A percentile compares a stretch with the other conserved stretches of the same genome.
Conservation (phyloP, 2,888 invertebrate genomes). For the Scaeva pyrastri region DNA sequence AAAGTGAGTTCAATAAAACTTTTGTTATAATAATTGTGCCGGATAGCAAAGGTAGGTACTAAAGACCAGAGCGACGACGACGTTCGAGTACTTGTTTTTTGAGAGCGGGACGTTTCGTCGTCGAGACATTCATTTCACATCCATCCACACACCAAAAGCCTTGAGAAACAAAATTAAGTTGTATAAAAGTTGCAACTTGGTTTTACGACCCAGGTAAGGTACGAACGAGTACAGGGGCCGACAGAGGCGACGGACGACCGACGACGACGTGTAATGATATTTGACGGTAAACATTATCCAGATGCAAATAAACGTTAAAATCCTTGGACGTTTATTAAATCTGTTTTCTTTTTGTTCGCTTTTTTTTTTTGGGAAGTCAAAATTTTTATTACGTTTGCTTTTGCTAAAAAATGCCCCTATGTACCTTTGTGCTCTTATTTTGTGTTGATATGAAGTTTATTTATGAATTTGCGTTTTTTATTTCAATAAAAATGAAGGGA, state of each 20-base stretch:
- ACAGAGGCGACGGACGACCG: too few species aligned
- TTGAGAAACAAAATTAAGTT: constrained; percentile 40
- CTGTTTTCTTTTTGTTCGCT: neutral
- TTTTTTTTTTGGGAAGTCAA: neutral
- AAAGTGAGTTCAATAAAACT: constrained; percentile 46
- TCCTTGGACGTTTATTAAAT: constrained; percentile 31
- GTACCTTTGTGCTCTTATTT: neutral
- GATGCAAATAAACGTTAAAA: constrained; percentile 30
- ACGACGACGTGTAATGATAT: constrained; percentile 36
- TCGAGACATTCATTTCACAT: constrained; percentile 19
- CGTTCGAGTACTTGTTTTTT: constrained; percentile 2
- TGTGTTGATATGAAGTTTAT: neutral
- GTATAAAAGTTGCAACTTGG: constrained; percentile 40
- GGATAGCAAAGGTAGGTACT: constrained; percentile 23
- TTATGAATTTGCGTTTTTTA: neutral
- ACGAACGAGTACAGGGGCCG: too few species aligned
- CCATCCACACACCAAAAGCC: constrained; percentile 9
- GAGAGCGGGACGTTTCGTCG: neutral
- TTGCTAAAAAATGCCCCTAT: neutral
- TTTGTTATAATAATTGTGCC: constrained; percentile 47
- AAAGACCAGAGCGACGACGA: too few species aligned
- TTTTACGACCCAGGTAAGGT: constrained; percentile 33
- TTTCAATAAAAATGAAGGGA: neutral
- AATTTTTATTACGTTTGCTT: constrained; percentile 17
- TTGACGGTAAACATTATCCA: constrained; percentile 34